Percentiles rank a stretch among this genome's conserved stretches.
These are phyloP conservation scores for Emydoidea blandingii DNA, from an alignment of 2,797 vertebrate genomes.

Conservation along the genomic window DNA sequence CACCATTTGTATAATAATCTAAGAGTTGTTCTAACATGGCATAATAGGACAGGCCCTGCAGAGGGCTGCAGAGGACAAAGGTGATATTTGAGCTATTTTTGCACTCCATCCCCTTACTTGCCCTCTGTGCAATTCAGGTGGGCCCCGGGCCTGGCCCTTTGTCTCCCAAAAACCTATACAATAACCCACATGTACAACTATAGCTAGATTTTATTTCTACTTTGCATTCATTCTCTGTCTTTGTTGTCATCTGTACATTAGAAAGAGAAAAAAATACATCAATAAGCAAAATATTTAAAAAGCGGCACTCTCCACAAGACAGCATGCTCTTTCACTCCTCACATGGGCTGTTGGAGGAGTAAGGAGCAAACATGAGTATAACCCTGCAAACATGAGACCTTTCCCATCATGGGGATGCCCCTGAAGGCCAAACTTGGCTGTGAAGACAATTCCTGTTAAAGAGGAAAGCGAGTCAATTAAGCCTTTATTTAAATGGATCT, in stretches of 20 bases:
- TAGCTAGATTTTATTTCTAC: constrained; percentile 14
- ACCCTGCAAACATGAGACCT: neutral
- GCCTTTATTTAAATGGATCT: neutral
- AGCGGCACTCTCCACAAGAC: neutral
- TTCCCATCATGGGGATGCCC: neutral
- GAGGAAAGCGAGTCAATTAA: neutral
- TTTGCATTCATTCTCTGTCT: neutral
- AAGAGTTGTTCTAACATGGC: neutral
- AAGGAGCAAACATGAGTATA: neutral
- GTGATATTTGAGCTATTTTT: neutral
- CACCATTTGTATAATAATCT: neutral
- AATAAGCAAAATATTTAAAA: neutral
- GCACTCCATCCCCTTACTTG: neutral
- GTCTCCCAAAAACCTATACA: neutral
- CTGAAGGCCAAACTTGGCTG: neutral
- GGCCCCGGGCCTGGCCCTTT: neutral
- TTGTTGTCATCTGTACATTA: neutral
- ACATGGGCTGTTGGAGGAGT: neutral
- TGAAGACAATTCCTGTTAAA: neutral
- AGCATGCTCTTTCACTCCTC: neutral
- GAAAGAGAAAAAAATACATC: neutral
- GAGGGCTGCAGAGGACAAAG: neutral
- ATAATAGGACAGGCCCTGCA: neutral
- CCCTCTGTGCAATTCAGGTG: neutral
- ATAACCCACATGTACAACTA: neutral